Evolutionary conservation across 30 jellyfish, hydroid and myxozoan species (phyloP).

Genomic region (Hydra vulgaris): DNA sequence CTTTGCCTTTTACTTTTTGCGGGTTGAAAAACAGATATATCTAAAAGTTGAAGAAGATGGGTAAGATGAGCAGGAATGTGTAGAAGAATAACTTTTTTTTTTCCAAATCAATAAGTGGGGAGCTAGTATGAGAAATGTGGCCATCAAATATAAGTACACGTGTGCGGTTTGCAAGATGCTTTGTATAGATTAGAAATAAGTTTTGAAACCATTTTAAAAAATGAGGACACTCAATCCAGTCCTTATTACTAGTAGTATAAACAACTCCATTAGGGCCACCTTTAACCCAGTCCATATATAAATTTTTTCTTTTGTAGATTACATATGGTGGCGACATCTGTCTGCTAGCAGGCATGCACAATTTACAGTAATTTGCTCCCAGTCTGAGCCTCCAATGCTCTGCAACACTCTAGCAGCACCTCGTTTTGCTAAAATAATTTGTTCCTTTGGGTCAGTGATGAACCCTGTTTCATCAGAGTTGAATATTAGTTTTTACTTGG

Average conservation of each 20-base stretch:
- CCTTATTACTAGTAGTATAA: neutral
- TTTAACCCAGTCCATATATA: neutral
- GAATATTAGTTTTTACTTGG: neutral
- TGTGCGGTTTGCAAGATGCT: neutral
- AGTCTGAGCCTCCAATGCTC: neutral
- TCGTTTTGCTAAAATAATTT: neutral
- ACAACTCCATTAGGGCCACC: too few species aligned
- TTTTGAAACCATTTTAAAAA: neutral
- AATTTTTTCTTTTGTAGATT: neutral
- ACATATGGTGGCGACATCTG: neutral
- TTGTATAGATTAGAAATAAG: neutral
- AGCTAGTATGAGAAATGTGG: neutral
- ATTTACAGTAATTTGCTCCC: neutral
- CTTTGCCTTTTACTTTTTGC: neutral
- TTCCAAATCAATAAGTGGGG: neutral
- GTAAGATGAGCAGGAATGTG: neutral
- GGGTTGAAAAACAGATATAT: neutral
- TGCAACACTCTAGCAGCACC: neutral
- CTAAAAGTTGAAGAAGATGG: neutral
- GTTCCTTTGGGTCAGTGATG: neutral
- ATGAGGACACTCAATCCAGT: neutral
- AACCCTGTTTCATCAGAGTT: neutral
- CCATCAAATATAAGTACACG: neutral
- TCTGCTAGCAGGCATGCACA: neutral
- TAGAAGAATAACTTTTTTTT: neutral